These are phyloP conservation scores for Dorcus parallelipipedus DNA, from an alignment of 2,888 invertebrate species.

Conservation along the genomic window DNA sequence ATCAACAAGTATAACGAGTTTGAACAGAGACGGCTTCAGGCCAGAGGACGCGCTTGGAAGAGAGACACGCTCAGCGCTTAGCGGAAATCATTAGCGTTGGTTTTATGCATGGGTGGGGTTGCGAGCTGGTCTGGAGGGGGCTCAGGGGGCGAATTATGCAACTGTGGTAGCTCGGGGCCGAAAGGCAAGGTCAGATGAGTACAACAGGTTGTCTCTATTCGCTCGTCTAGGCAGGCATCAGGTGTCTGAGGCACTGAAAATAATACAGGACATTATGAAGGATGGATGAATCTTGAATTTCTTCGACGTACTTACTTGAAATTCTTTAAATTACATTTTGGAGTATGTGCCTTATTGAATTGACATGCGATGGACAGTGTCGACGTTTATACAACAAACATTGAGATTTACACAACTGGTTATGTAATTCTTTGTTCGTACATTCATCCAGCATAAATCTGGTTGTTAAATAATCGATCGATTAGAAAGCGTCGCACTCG, in stretches of 20 bases:
- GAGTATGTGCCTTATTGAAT: too few relatives aligned
- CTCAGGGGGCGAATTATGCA: slow-evolving; percentile 27
- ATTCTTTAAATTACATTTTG: too few relatives aligned
- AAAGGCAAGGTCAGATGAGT: slow-evolving; percentile 28
- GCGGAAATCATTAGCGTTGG: slow-evolving; percentile 25
- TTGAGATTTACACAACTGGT: too few relatives aligned
- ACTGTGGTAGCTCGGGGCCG: slow-evolving; percentile 24
- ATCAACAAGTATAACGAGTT: slow-evolving; percentile 13
- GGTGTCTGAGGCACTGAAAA: not conserved
- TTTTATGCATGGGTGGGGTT: slow-evolving; percentile 21
- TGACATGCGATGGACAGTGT: too few relatives aligned
- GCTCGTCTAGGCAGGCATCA: not conserved
- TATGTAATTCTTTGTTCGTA: too few relatives aligned
- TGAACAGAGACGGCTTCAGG: not conserved
- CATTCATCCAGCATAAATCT: too few relatives aligned
- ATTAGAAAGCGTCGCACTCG: too few relatives aligned
- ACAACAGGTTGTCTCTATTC: slow-evolving; percentile 26
- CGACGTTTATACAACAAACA: too few relatives aligned
- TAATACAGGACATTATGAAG: too few relatives aligned
- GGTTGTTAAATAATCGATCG: too few relatives aligned
- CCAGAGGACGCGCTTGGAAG: not conserved
- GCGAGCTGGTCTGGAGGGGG: not conserved
- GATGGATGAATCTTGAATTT: too few relatives aligned
- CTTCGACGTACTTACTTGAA: too few relatives aligned
- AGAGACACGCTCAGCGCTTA: slow-evolving; percentile 4